Evolutionary conservation across 2,113 vertebrate species (phyloP), one percentile per base, ranked within the genome.

Genomic region (Tenebrosternarchus preto): DNA sequence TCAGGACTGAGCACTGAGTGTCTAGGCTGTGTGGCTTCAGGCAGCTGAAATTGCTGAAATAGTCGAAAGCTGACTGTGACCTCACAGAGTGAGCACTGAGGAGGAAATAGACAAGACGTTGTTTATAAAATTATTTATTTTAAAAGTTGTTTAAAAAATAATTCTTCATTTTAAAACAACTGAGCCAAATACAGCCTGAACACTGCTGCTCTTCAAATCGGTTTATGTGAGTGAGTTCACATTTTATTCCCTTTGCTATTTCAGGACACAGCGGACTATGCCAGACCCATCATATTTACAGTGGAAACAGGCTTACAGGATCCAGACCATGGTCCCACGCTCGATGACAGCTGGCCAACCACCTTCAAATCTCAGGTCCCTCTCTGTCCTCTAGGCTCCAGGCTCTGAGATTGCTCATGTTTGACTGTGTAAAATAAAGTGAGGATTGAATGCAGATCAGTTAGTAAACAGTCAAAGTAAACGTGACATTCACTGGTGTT

Each of bases 221-320:
- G 22, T 61, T 27, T 39, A 9, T 72, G 63, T 79, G 57, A 75
- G 31, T 63, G 17, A 43, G 36, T 79, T 80, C 20, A 61, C 6
- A 31, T 20, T n/a, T 24, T 64, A 17, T 33, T 43, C 22, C 0
- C 36, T 66, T 43, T 80, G 6, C 72, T 80, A 15, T 39, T 20
- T 0, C 77, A 99, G 98, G 98, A 99, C 85, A 96, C 96, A 0
- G 95, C 95, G 0, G 98, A 99, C 88, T 98, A 97, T 0, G 94
- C 96, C 70, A 95, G 98, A 84, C 96, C 98, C 0, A 95, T 99
- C 67, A 86, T 94, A 0, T 99, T 99, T 85, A 90, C 92, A 2
- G 88, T 94, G 0, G 94, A 97, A 86, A 96, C 93, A 0, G 91
- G 90, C 46, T 91, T 98, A 59, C 92, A 92, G 81, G 91, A 93